These are phyloP conservation scores for Zosterops pallidus DNA, from an alignment of 2,113 vertebrate genomes.

Conservation along the genomic window DNA sequence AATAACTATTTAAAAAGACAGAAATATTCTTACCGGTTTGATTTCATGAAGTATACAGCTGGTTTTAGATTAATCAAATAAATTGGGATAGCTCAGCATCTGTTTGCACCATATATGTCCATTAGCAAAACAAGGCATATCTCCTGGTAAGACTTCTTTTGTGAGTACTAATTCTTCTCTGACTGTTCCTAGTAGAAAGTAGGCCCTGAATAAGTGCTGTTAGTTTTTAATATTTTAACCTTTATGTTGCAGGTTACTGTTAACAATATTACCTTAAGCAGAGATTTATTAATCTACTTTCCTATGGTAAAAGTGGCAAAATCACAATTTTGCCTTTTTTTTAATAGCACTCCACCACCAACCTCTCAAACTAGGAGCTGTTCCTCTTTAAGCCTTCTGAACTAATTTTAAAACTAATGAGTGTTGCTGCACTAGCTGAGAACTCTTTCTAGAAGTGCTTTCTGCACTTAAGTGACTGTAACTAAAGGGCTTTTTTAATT, in stretches of 20 bases:
- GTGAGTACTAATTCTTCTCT: background rate
- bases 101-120: background rate
- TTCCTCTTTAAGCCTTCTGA: background rate
- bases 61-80: background rate
- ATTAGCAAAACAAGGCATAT: background rate
- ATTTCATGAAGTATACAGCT: background rate
- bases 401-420: slow-evolving; percentile 4
- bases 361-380: background rate
- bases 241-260: background rate
- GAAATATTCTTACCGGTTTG: background rate
- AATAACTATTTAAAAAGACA: background rate
- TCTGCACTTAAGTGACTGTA: background rate
- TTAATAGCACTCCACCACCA: background rate
- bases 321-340: background rate
- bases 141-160: background rate
- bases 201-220: background rate
- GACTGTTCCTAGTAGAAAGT: background rate
- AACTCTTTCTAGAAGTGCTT: background rate
- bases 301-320: background rate
- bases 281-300: background rate
- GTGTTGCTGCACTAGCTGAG: background rate
- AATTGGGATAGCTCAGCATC: background rate
- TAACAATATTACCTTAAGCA: background rate
- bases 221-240: background rate
- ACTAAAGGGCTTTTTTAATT: slow-evolving; percentile 6